A percentile compares a stretch with the other conserved stretches of the same genome.
Evolutionary conservation across 2,888 invertebrate species (phyloP).

Genomic region (Cephus rjabovi): DNA sequence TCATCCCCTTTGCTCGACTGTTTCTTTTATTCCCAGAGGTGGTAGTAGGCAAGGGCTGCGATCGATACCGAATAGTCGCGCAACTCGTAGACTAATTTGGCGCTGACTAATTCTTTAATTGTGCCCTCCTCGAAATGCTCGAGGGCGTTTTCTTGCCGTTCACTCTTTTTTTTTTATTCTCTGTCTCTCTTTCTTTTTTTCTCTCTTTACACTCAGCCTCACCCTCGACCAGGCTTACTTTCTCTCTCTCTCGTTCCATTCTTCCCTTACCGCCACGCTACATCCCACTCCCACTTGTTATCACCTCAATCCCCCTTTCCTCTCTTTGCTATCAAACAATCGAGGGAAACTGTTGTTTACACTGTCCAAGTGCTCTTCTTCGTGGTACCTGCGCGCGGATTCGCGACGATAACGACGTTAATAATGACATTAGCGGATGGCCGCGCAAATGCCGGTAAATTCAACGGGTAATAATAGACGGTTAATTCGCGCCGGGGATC

Average conservation of each 20-base stretch:
- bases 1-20: not conserved
- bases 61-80: not conserved
- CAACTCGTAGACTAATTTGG: not conserved
- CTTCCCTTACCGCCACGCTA: conserved; percentile 7
- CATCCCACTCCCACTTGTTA: conserved; percentile 17
- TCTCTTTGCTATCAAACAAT: conserved; percentile 19
- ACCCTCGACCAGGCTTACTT: conserved; percentile 23
- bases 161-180: conserved; percentile 24
- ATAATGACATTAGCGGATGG: conserved; percentile 8
- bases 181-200: conserved; percentile 13
- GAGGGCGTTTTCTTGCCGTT: not conserved
- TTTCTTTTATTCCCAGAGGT: not conserved
- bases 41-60: not conserved
- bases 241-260: conserved; percentile 9
- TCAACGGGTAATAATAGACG: conserved; percentile 35
- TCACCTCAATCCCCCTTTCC: conserved; percentile 26
- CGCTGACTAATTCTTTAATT: not conserved
- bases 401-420: not conserved
- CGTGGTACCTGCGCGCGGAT: not conserved
- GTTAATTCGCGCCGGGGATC: conserved; percentile 20
- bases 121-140: not conserved
- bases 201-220: conserved; percentile 41
- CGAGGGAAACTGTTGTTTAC: conserved; percentile 1
- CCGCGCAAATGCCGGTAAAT: conserved; percentile 43
- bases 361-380: not conserved